These are phyloP conservation scores for Antheraea pernyi DNA, from an alignment of 1,140 invertebrate species.

Conservation along the genomic window DNA sequence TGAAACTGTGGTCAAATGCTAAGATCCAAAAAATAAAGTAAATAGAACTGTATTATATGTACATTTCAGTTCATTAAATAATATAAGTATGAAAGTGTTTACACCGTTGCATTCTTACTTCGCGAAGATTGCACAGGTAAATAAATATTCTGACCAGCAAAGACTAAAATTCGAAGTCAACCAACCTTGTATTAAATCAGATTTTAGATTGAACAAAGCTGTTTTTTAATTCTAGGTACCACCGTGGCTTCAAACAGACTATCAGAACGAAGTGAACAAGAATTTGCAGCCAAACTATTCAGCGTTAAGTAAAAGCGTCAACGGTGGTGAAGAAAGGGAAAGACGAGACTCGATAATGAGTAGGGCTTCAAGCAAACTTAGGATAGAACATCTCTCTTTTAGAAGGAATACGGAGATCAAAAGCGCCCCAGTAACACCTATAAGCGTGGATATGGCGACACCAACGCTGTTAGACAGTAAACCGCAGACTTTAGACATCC, in stretches of 20 bases:
- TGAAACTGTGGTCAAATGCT: no score
- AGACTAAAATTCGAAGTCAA: no score
- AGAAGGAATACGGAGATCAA: slow-evolving; percentile 53
- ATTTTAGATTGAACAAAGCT: no score
- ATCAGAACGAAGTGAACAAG: slow-evolving; percentile 73
- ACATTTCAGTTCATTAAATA: no score
- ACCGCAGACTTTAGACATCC: slow-evolving; percentile 72
- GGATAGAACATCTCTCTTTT: slow-evolving; percentile 71
- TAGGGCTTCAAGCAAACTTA: slow-evolving; percentile 62
- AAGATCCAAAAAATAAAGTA: no score
- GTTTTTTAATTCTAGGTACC: slow-evolving; percentile 82
- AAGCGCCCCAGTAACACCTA: slow-evolving; percentile 57
- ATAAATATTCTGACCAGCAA: no score
- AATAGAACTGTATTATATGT: no score
- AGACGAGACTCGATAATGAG: slow-evolving; percentile 69
- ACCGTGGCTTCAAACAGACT: slow-evolving; percentile 86
- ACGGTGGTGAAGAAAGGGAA: slow-evolving; percentile 59
- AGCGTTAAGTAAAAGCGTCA: slow-evolving; percentile 60
- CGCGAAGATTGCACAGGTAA: no score
- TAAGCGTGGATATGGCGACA: slow-evolving; percentile 76
- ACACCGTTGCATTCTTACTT: no score
- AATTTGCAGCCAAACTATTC: slow-evolving; percentile 69
- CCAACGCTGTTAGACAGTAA: slow-evolving; percentile 64
- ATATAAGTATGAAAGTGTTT: no score
- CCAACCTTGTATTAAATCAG: no score